phyloP scores from a whole-genome alignment of 2,888 invertebrate species.

The Hyposoter dolosus region DNA sequence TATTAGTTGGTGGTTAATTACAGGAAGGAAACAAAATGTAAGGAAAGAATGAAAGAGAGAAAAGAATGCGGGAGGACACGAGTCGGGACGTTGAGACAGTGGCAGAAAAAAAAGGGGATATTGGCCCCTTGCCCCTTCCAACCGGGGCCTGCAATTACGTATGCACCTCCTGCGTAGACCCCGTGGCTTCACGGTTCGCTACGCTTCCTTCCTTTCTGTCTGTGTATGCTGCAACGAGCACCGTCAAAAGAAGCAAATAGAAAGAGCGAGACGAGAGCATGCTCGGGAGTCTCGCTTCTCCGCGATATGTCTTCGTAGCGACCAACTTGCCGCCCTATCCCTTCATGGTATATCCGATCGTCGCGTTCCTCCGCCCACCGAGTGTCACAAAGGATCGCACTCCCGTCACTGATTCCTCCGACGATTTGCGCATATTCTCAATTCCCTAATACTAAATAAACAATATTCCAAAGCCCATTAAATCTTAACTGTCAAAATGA shows the following conservation, averaged over 20 bases:
- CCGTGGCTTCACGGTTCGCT: conserved; percentile 83
- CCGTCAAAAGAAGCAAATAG: conserved; percentile 63
- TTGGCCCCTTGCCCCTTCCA: conserved; percentile 61
- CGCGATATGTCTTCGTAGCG: conserved; percentile 2
- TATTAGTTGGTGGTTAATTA: background rate
- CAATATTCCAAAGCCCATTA: too few species aligned
- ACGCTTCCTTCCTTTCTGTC: conserved; percentile 84
- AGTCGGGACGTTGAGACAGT: background rate
- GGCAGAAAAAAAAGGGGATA: conserved; percentile 32
- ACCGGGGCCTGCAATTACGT: conserved; percentile 82
- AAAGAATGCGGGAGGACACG: background rate
- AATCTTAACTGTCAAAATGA: conserved; percentile 22
- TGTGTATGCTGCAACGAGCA: conserved; percentile 76
- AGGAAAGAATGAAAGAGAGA: background rate
- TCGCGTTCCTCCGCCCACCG: background rate
- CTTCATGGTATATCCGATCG: background rate
- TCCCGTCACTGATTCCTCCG: background rate
- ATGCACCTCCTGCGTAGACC: conserved; percentile 81
- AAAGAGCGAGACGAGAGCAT: background rate
- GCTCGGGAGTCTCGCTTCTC: conserved; percentile 57
- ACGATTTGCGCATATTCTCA: background rate
- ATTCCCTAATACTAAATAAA: too few species aligned
- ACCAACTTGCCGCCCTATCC: background rate
- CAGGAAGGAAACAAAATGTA: background rate
- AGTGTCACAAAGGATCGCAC: background rate